Evolutionary conservation across 2,888 invertebrate species (phyloP), one percentile per base, ranked within the genome.

Genomic region (Drosophila anomelani): DNA sequence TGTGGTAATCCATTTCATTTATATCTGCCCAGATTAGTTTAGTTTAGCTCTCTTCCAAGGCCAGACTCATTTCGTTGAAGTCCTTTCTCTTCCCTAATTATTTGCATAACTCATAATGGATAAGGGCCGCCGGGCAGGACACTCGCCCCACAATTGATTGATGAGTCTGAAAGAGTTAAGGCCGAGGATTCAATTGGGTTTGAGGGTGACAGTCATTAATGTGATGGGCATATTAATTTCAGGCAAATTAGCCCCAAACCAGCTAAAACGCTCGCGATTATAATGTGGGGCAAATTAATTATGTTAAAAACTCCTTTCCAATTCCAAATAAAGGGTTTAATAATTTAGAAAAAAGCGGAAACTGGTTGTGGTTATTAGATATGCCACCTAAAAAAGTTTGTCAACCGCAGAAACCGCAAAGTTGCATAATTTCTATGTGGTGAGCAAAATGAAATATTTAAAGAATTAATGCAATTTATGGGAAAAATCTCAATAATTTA

Each of bases 51-150:
- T 36, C 6, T 10, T 23, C 43, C 51, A 63, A 41, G 62, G 56
- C 63, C 71, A 36, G 54, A 75, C 59, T 60, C 81, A 79, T 76
- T 85, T 82, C 56, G 72, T 73, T 85, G 76, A 44, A 15, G 44
- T 44, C 23, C 44, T 23, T 13, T 44, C 23, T 23, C 44, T 39
- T 67, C 75, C 85, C 73, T 80, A 85, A 85, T 88, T 88, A 88
- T 84, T 84, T 85, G 86, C 88, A 84, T 84, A 84, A 83, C 74
- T 76, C 72, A 80, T 78, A 64, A 79, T 61, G 71, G 70, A 55
- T 47, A 23, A 47, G 13, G 41, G 72, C 60, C 60, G 47, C 54
- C 54, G 69, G 69, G 36, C 67, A 67, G 55, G 39, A 70, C 71
- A 36, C 38, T 54, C 51, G 38, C 32, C 69, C 38, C 58, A 17